Evolutionary conservation across 2,888 invertebrate genomes (phyloP).

Genomic region (Sphaeridia pumilis): DNA sequence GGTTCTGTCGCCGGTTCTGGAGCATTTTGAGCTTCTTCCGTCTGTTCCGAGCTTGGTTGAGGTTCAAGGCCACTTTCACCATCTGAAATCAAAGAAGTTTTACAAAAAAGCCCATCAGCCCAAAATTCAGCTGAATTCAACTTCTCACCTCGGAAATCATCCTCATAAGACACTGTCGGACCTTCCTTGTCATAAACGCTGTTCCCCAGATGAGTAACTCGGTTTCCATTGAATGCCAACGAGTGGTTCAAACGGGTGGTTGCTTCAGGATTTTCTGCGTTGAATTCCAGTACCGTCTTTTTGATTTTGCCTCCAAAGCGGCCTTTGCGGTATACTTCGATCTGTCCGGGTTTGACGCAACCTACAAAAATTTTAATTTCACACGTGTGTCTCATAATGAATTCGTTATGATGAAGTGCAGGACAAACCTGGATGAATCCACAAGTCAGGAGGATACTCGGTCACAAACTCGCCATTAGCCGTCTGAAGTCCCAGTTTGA

Average conservation of each 20-base stretch:
- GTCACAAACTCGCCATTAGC: conserved; percentile 31
- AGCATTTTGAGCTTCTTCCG: too few species aligned
- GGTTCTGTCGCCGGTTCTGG: too few species aligned
- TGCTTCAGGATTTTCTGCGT: conserved; percentile 10
- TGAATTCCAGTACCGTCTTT: conserved; percentile 3
- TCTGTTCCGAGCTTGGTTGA: too few species aligned
- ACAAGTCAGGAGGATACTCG: conserved; percentile 22
- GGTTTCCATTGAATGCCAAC: conserved; percentile 23
- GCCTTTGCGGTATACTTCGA: conserved; percentile 5
- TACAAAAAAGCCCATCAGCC: too few species aligned
- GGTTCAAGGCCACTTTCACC: too few species aligned
- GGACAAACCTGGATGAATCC: conserved; percentile 23
- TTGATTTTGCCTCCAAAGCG: conserved; percentile 12
- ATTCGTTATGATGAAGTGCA: too few species aligned
- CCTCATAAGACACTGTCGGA: conserved; percentile 10
- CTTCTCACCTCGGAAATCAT: too few species aligned
- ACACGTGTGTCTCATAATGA: too few species aligned
- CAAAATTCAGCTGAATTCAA: too few species aligned
- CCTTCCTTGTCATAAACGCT: conserved; percentile 32
- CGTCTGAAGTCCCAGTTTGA: conserved; percentile 28
- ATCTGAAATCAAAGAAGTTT: too few species aligned
- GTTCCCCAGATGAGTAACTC: conserved; percentile 25
- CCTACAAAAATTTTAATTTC: too few species aligned
- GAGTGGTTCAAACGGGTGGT: conserved; percentile 11
- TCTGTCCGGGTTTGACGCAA: conserved; percentile 12